Evolutionary conservation across 2,113 vertebrate genomes (phyloP).

Genomic region (Martes martes): DNA sequence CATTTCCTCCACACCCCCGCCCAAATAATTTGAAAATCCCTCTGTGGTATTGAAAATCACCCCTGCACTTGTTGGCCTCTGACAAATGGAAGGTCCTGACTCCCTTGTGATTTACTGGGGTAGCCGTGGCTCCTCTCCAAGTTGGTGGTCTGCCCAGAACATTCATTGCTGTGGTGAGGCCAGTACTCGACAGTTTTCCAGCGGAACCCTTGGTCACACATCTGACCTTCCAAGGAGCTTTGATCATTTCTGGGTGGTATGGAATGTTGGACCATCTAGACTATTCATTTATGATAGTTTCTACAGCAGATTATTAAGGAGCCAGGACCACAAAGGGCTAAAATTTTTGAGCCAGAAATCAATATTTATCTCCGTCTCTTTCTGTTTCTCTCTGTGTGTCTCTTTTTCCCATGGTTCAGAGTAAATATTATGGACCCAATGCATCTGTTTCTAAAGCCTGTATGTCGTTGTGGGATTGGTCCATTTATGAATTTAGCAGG

Average conservation of each 20-base stretch:
- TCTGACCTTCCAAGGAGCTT: background rate
- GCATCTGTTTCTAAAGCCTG: background rate
- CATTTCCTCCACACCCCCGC: background rate
- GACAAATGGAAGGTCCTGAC: background rate
- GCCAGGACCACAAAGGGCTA: background rate
- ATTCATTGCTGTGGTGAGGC: background rate
- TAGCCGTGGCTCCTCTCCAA: background rate
- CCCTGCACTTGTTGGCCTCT: background rate
- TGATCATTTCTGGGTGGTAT: background rate
- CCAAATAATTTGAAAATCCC: background rate
- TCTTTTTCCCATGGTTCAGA: background rate
- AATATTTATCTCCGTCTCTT: background rate
- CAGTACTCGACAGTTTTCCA: background rate
- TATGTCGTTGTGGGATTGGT: background rate
- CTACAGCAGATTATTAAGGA: background rate
- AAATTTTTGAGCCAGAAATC: background rate
- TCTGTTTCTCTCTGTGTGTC: too few species aligned
- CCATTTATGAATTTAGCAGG: background rate
- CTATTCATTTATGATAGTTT: background rate
- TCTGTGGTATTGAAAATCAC: background rate
- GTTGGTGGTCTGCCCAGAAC: conserved; percentile 9
- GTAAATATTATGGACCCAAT: background rate
- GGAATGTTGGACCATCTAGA: background rate
- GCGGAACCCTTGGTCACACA: background rate
- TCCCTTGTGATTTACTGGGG: conserved; percentile 15